Percentiles rank a stretch among this genome's conserved stretches.
Evolutionary conservation across 1,140 invertebrate species (phyloP).

Genomic region (Pollicipes pollicipes): DNA sequence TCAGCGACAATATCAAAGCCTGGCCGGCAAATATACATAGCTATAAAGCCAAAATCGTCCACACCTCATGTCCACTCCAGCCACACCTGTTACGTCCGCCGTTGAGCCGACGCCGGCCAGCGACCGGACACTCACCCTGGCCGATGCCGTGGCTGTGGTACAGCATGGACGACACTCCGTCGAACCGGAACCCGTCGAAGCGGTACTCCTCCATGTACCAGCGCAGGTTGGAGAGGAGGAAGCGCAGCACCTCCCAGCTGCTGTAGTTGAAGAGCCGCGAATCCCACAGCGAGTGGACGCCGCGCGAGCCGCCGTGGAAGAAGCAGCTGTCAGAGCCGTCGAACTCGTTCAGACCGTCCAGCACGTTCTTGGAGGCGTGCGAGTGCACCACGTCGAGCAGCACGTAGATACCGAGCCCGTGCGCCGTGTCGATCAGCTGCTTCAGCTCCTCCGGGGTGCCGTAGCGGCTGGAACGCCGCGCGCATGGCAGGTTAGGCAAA

Average conservation of each 20-base stretch:
- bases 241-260: slow-evolving; percentile 82
- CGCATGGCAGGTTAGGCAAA: no score
- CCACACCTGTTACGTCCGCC: no score
- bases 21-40: no score
- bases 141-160: slow-evolving; percentile 91
- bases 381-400: slow-evolving; percentile 94
- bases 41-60: no score
- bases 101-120: neutral
- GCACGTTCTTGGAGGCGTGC: slow-evolving; percentile 94
- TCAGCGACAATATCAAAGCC: no score
- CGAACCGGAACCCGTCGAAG: slow-evolving; percentile 97
- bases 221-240: slow-evolving; percentile 85
- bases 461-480: slow-evolving; percentile 79
- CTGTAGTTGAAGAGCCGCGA: slow-evolving; percentile 91
- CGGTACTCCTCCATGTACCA: slow-evolving; percentile 95
- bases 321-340: slow-evolving; percentile 87
- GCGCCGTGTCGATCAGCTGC: slow-evolving; percentile 78
- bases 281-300: slow-evolving; percentile 87
- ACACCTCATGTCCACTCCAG: no score
- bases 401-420: slow-evolving; percentile 70
- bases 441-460: slow-evolving; percentile 93
- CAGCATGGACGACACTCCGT: slow-evolving; percentile 97
- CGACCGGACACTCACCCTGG: slow-evolving; percentile 26
- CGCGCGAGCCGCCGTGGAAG: slow-evolving; percentile 76
- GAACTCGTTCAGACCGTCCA: slow-evolving; percentile 94